These are phyloP conservation scores for Heterotis niloticus DNA, from an alignment of 2,113 vertebrate species.

Conservation along the genomic window DNA sequence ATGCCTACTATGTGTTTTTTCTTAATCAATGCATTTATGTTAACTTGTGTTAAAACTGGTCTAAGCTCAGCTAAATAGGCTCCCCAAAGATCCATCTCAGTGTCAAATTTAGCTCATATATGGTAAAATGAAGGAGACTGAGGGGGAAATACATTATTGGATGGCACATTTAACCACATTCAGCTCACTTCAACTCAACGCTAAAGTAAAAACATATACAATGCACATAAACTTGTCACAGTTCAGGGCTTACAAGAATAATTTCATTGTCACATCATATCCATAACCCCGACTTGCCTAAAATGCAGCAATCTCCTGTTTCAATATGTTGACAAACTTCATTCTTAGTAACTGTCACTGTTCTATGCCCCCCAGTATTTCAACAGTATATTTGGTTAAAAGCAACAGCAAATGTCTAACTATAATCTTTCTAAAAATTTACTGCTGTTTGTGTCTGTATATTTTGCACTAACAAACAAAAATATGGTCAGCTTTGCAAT, in stretches of 20 bases:
- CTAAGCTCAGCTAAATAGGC: background rate
- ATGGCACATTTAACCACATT: background rate
- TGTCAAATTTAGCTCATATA: background rate
- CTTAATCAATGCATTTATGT: background rate
- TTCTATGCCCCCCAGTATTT: no score
- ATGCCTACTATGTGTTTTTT: background rate
- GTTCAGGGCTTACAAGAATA: no score
- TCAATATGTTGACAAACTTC: no score
- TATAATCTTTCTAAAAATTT: no score
- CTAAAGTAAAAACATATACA: background rate
- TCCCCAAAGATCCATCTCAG: background rate
- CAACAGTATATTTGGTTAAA: no score
- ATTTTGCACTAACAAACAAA: no score
- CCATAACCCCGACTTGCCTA: background rate
- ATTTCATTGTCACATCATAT: slow-evolving; percentile 2
- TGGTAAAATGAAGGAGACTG: background rate
- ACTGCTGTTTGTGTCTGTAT: no score
- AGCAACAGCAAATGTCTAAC: no score
- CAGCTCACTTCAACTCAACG: background rate
- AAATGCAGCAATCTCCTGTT: background rate
- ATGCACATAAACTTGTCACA: slow-evolving; percentile 10
- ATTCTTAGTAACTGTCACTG: no score
- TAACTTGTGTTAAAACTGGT: background rate
- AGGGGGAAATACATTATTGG: background rate
- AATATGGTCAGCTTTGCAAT: no score